Conservation (phyloP, 2,113 vertebrate species). For the Corapipo altera region DNA sequence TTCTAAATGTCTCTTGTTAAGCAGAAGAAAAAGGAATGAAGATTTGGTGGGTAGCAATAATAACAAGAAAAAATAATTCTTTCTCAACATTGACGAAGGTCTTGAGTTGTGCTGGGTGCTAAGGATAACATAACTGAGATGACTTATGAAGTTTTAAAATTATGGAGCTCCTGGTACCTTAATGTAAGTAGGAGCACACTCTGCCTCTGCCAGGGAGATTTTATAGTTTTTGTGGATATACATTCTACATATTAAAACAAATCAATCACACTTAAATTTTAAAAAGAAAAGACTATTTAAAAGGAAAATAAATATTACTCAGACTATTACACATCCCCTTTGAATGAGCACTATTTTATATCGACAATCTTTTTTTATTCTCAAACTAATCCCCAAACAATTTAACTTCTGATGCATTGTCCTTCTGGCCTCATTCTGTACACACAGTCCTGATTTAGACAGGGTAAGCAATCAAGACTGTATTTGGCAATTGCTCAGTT, state of each 20-base stretch:
- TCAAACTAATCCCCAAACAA: neutral
- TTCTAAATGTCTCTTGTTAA: neutral
- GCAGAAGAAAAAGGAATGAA: neutral
- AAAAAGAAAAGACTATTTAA: neutral
- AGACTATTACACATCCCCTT: neutral
- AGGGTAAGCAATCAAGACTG: constrained; percentile 27
- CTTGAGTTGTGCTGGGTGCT: neutral
- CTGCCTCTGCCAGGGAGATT: neutral
- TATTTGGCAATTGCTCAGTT: constrained; percentile 39
- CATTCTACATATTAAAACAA: neutral
- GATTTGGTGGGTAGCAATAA: neutral
- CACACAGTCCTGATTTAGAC: constrained; percentile 17
- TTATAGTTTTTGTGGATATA: neutral
- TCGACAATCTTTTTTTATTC: neutral
- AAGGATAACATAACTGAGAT: neutral
- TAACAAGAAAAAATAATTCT: neutral
- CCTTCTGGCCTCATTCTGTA: neutral
- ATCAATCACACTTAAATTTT: neutral
- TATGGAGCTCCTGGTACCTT: neutral
- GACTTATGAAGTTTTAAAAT: neutral
- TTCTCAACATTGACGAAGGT: neutral
- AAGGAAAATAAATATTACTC: neutral
- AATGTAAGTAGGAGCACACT: neutral
- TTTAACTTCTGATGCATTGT: neutral
- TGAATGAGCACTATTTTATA: neutral